Evolutionary conservation across 2,113 vertebrate species (phyloP).

Genomic region (Ivindomyrus marchei): DNA sequence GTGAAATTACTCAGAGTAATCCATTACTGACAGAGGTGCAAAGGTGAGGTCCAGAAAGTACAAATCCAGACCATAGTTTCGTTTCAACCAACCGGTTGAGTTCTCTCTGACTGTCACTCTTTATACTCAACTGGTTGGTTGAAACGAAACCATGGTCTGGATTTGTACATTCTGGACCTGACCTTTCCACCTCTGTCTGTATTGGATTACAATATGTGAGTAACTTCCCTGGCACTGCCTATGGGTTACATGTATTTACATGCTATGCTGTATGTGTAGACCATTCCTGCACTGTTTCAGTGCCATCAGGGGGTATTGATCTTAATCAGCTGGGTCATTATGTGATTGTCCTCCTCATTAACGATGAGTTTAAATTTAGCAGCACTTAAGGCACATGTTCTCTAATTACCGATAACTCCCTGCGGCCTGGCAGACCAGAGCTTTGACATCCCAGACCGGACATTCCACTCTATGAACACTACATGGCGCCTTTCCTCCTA

Average conservation of each 20-base stretch:
- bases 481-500: conserved; percentile 95
- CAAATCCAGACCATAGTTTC: not conserved
- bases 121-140: not conserved
- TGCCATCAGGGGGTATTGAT: not conserved
- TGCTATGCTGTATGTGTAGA: not conserved
- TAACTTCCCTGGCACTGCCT: not conserved
- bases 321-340: not conserved
- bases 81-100: not conserved
- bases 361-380: not conserved
- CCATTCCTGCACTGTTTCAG: not conserved
- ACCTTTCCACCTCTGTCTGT: no score
- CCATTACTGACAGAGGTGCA: not conserved
- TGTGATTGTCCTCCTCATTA: not conserved
- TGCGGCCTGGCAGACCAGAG: conserved; percentile 83
- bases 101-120: not conserved
- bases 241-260: not conserved
- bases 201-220: not conserved
- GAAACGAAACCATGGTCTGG: no score
- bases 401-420: conserved; percentile 38
- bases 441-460: conserved; percentile 98
- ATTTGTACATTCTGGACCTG: no score
- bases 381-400: not conserved
- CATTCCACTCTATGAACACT: conserved; percentile 96
- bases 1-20: not conserved
- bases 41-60: not conserved